A percentile compares a stretch with the other conserved stretches of the same genome.
Evolutionary conservation across 2,113 vertebrate genomes (phyloP).

Genomic region (Chaenocephalus aceratus): DNA sequence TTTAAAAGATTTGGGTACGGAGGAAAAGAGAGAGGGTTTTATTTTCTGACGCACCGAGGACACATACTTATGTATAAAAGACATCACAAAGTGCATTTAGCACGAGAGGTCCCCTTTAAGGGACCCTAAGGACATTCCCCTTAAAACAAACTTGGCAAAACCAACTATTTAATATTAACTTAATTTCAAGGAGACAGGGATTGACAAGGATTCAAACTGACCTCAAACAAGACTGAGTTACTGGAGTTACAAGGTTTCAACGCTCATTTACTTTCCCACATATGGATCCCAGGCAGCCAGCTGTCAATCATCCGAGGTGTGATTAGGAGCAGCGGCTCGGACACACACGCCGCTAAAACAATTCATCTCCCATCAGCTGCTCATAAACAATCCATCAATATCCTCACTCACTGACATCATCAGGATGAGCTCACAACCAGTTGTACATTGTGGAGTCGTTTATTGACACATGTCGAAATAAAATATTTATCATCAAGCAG

Average conservation of each 20-base stretch:
- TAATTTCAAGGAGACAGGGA: too few relatives aligned
- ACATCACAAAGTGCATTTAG: too few relatives aligned
- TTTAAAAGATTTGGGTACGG: too few relatives aligned
- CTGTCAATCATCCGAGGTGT: conserved; percentile 64
- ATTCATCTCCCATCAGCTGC: conserved; percentile 76
- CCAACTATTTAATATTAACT: too few relatives aligned
- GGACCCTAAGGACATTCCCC: too few relatives aligned
- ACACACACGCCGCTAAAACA: conserved; percentile 59
- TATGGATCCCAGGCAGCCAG: conserved; percentile 25
- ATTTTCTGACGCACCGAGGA: too few relatives aligned
- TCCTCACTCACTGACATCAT: conserved; percentile 33
- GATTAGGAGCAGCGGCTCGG: conserved; percentile 63
- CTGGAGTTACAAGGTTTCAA: conserved; percentile 2
- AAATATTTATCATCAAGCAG: conserved; percentile 80
- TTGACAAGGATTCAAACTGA: too few relatives aligned
- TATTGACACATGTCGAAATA: conserved; percentile 61
- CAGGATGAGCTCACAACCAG: conserved; percentile 37
- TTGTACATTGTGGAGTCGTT: conserved; percentile 48
- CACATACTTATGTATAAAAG: too few relatives aligned
- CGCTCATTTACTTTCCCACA: background rate
- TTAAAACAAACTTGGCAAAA: too few relatives aligned
- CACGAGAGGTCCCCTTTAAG: too few relatives aligned
- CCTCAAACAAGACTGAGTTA: background rate
- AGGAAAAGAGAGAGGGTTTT: too few relatives aligned
- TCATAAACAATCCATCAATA: conserved; percentile 75